Evolutionary conservation across 2,888 invertebrate genomes (phyloP).

Genomic region (Eristalinus sepulchralis): DNA sequence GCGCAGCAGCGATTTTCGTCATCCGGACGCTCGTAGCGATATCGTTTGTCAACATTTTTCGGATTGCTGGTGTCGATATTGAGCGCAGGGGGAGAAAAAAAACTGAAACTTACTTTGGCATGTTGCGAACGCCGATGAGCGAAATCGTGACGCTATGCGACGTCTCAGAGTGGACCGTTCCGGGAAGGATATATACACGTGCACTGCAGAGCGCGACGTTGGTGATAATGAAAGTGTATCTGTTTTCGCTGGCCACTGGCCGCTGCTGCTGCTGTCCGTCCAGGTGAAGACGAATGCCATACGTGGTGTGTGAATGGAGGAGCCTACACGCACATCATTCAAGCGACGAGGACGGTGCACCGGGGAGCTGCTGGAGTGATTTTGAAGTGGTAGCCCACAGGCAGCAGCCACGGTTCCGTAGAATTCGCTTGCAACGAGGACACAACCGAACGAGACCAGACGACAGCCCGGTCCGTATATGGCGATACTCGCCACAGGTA

Average conservation of each 20-base stretch:
- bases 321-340: constrained; percentile 72
- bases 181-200: constrained; percentile 38
- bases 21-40: constrained; percentile 67
- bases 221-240: constrained; percentile 52
- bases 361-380: constrained; percentile 58
- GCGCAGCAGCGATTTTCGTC: constrained; percentile 55
- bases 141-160: constrained; percentile 79
- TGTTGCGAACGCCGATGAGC: constrained; percentile 80
- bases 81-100: constrained; percentile 73
- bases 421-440: constrained; percentile 47
- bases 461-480: constrained; percentile 48
- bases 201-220: constrained; percentile 9
- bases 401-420: constrained; percentile 40
- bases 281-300: constrained; percentile 4
- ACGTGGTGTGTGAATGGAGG: constrained; percentile 56
- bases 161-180: constrained; percentile 3
- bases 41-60: constrained; percentile 80
- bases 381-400: constrained; percentile 63
- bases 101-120: constrained; percentile 79
- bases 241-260: constrained; percentile 10
- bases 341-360: constrained; percentile 20
- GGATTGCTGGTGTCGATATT: constrained; percentile 81
- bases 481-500: constrained; percentile 69
- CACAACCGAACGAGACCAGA: constrained; percentile 17
- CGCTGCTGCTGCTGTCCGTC: neutral